Evolutionary conservation across 2,113 vertebrate genomes (phyloP), one percentile per base, ranked within the genome.

Genomic region (Eidolon helvum): DNA sequence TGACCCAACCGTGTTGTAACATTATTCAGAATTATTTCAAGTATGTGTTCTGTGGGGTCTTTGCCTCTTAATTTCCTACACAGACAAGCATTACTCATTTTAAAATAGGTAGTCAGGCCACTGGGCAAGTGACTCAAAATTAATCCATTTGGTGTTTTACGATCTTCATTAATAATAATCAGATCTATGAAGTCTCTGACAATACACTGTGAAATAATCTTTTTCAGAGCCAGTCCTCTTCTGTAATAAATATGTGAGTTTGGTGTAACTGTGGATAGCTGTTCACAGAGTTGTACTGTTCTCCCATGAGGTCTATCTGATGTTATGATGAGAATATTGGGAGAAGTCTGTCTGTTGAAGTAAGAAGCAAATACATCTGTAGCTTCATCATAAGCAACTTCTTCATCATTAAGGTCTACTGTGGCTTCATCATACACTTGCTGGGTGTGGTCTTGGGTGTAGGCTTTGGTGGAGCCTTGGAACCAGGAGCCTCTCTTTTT

Each of bases 241-340:
- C 99, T 99, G 97, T 99, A 99, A 98, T 99, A 99, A 75, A 99
- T 99, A 4, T 99, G 99, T 0, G 99, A 99, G 50, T 99, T 99
- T 65, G 99, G 99, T 97, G 99, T 98, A 7, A 99, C 98, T 30
- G 99, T 99, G 10, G 99, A 99, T 79, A 99, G 98, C 93, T 99
- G 99, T 94, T 99, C 98, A 95, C 99, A 99, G 97, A 99, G 99
- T 95, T 98, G 98, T 91, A 99, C 99, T 6, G 99, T 99, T 98
- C 99, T 99, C 98, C 99, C 99, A 98, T 99, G 99, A 94, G 99
- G 99, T 97, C 99, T 98, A 98, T 99, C 99, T 79, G 99, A 99
- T 68, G 99, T 99, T 40, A 99, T 99, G 96, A 99, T 99, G 77
- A 99, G 99, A 95, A 99, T 99, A 98, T 99, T 99, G n/a, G 99